phyloP scores from a whole-genome alignment of 2,797 vertebrate genomes.

The Hafferia zeledoni region DNA sequence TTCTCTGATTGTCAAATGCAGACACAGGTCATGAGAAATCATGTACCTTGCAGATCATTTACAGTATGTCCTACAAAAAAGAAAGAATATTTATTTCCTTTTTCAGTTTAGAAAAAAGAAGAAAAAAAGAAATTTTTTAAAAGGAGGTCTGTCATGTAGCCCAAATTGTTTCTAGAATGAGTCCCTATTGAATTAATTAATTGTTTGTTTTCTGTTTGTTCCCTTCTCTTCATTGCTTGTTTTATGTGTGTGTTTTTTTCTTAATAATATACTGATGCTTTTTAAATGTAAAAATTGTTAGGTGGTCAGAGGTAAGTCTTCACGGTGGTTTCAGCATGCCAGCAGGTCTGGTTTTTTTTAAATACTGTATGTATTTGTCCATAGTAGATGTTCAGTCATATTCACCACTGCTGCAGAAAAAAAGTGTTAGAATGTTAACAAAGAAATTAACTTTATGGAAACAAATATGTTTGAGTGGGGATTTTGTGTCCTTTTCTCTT shows the following conservation, averaged over 20 bases:
- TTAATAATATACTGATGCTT: not conserved
- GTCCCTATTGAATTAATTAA: not conserved
- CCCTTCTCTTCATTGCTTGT: not conserved
- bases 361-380: not conserved
- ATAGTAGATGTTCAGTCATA: not conserved
- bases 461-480: not conserved
- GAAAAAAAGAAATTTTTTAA: not conserved
- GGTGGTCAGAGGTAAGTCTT: not conserved
- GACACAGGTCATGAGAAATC: rapidly evolving
- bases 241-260: not conserved
- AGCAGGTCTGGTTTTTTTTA: not conserved
- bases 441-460: not conserved
- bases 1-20: not conserved
- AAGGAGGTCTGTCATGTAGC: rapidly evolving
- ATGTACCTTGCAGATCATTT: not conserved
- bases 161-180: not conserved
- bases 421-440: rapidly evolving
- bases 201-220: rapidly evolving
- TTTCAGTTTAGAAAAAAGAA: not conserved
- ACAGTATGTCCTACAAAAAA: not conserved
- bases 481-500: not conserved
- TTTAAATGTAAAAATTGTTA: not conserved
- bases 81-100: not conserved
- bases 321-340: not conserved
- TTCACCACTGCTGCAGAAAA: not conserved